Evolutionary conservation across 2,797 vertebrate genomes (phyloP), one percentile per base, ranked within the genome.

Genomic region (Liparis tanakae): DNA sequence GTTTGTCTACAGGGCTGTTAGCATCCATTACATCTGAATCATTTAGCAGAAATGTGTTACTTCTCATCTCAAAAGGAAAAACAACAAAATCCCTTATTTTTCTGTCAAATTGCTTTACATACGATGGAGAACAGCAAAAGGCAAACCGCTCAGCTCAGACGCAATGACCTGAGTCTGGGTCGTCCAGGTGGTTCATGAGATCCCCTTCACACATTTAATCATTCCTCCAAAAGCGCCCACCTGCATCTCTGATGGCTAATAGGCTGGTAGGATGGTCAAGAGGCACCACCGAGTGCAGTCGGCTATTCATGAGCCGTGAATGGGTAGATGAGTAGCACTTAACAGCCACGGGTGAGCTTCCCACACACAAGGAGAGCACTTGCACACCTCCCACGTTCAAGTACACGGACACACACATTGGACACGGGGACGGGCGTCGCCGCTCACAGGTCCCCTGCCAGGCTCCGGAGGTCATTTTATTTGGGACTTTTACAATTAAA

Each of bases 401-500:
- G 78, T 64, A 22, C 2, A 1, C 67, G 48, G n/a, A 64, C 41
- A 68, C 63, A 54, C 46, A 44, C 60, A 20, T 25, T 9, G 68
- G 54, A 54, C 56, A 64, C 8, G 6, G 62, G 67, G 70, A 67
- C 60, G 61, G 78, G 30, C 56, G 69, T 74, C 14, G 10, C 61
- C 50, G 54, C 57, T 72, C 12, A n/a, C 4, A 22, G 25, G 57
- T 53, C 62, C 62, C 39, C 59, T 34, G 20, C 33, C 30, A 36
- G 62, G 39, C 7, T 60, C 71, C 62, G 51, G 34, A 72, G 53
- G 74, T 70, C 18, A 70, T 89, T 82, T 87, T 54, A 74, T 79
- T 33, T 14, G 61, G 44, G 79, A 89, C 81, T 87, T 90, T 73
- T 80, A 50, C 75, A 87, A 87, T 79, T 14, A 79, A 84, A 50